Evolutionary conservation across 2,797 vertebrate genomes (phyloP), one percentile per base, ranked within the genome.

Genomic region (Gallinago nigripennis): DNA sequence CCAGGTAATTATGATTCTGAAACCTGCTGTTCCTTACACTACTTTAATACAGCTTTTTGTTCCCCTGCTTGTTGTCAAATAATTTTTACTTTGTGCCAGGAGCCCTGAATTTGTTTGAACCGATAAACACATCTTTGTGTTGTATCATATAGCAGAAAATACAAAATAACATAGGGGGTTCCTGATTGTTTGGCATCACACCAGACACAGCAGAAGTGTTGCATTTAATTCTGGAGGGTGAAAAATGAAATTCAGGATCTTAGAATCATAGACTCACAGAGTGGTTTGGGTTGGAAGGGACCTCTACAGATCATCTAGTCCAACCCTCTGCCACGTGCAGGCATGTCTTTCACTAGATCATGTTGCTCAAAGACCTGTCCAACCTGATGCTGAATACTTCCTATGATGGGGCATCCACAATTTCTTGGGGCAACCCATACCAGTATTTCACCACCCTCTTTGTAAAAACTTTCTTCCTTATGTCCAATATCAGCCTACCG

Each of bases 1-100:
- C 99, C 99, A 61, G 99, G 99, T 99, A 98, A 90, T 71, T 35
- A 33, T 12, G 35, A 71, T 77, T 80, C 72, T 70, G 25, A 90
- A 83, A 75, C 81, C 45, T 41, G 2, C 10, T 69, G 15, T 53
- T 94, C 25, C 63, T 93, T 73, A 56, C 9, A 24, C 13, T 48
- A 6, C 25, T 57, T 64, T 16, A 57, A 30, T 33, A 57, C 31
- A 53, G 43, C 54, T 39, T 78, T 82, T 48, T 56, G 33, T 8
- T 92, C 37, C 41, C 37, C 70, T 69, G 35, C 43, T 82, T 58
- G 33, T 24, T 86, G 18, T 77, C 33, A 84, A 92, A 69, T 84
- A 8, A 9, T 23, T 88, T 93, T 61, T 68, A 51, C 24, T 65
- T 92, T 43, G 11, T 37, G 21, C 13, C 61, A 19, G 28, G 17